phyloP scores from a whole-genome alignment of 1,140 invertebrate genomes.

The Drosophila tani region DNA sequence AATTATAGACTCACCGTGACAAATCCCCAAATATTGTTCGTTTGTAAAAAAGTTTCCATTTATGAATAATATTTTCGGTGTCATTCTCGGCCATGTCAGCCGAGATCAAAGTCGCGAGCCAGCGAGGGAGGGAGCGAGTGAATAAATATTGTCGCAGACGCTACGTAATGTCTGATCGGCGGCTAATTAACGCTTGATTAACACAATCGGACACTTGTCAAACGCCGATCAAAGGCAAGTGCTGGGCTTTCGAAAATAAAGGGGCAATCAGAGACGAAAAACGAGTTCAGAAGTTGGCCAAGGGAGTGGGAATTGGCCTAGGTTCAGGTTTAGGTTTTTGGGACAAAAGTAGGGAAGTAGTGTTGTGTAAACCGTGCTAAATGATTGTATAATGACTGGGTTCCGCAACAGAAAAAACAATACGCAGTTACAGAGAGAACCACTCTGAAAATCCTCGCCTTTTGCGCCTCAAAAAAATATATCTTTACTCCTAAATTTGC shows the following conservation, averaged over 20 bases:
- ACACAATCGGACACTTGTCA: slow-evolving; percentile 35
- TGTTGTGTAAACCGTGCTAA: slow-evolving; percentile 11
- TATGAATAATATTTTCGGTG: slow-evolving; percentile 42
- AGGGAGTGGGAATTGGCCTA: slow-evolving; percentile 8
- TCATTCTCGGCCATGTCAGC: slow-evolving; percentile 30
- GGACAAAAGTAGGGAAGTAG: not conserved
- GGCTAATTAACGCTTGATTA: slow-evolving; percentile 70
- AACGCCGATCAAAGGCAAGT: slow-evolving; percentile 11
- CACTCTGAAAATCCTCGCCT: not conserved
- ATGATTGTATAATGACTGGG: not conserved
- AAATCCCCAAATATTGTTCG: slow-evolving; percentile 30
- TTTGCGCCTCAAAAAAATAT: slow-evolving; percentile 9
- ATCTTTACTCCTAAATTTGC: not conserved
- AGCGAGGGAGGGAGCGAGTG: slow-evolving; percentile 23
- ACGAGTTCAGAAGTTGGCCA: slow-evolving; percentile 12
- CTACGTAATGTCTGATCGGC: slow-evolving; percentile 64
- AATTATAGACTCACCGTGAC: slow-evolving; percentile 31
- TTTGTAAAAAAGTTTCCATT: slow-evolving; percentile 51
- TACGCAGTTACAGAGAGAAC: not conserved
- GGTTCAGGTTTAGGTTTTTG: slow-evolving; percentile 8
- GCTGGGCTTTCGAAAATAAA: slow-evolving; percentile 2
- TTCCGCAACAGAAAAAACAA: not conserved
- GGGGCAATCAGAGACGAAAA: not conserved
- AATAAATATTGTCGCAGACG: slow-evolving; percentile 63
- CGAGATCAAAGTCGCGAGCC: slow-evolving; percentile 26